Evolutionary conservation across 1,140 invertebrate genomes (phyloP).

Genomic region (Cryptotermes secundus): DNA sequence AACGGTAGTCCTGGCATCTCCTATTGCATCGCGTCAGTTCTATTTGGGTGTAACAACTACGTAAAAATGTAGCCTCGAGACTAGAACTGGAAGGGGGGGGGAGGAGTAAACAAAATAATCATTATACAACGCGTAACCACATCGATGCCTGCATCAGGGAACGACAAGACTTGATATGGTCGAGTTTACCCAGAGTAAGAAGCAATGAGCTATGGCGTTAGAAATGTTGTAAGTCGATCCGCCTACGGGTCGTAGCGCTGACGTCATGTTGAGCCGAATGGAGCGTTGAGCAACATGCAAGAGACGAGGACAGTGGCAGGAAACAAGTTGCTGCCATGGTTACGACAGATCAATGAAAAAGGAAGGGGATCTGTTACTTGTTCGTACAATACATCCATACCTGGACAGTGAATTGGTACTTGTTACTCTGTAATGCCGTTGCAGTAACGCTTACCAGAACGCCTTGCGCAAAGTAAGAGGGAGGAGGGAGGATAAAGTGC

Average conservation of each 20-base stretch:
- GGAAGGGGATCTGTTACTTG: conserved; percentile 17
- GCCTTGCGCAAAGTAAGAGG: not conserved
- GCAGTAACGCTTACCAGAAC: not conserved
- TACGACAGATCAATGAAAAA: conserved; percentile 19
- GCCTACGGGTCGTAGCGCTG: not conserved
- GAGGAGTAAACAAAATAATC: not conserved
- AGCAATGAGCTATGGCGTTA: not conserved
- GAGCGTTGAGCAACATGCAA: not conserved
- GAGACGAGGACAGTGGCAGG: conserved; percentile 12
- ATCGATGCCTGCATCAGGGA: not conserved
- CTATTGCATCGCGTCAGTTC: not conserved
- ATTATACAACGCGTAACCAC: not conserved
- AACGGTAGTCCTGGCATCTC: not conserved
- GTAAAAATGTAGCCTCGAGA: not conserved
- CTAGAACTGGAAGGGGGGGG: not conserved
- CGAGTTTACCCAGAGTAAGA: not conserved
- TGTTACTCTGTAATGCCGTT: conserved; percentile 10
- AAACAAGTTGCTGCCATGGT: conserved; percentile 18
- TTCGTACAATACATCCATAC: conserved; percentile 11
- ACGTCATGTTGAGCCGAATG: conserved; percentile 11
- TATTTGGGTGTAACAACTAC: not conserved
- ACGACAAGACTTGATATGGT: not conserved
- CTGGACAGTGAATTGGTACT: conserved; percentile 14
- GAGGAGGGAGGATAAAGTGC: conserved; percentile 9
- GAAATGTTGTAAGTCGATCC: not conserved